phyloP scores from a whole-genome alignment of 2,113 vertebrate genomes.

The Carassius gibelio region DNA sequence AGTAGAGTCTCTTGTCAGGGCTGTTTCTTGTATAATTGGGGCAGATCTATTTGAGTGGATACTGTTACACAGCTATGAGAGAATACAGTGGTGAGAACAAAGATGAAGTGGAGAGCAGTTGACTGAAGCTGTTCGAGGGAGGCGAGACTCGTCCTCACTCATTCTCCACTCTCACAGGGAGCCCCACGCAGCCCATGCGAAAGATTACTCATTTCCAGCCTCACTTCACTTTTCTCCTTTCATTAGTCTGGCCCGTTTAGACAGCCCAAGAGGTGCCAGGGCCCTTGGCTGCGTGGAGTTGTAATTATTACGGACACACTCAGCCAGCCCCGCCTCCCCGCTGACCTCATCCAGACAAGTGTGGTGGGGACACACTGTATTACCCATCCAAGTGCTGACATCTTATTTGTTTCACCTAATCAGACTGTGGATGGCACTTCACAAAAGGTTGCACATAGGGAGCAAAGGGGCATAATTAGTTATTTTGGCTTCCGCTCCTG shows the following conservation, averaged over 20 bases:
- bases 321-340: constrained; percentile 63
- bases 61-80: constrained; percentile 31
- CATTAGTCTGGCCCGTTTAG: constrained; percentile 35
- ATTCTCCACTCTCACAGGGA: neutral
- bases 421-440: constrained; percentile 10
- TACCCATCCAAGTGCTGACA: constrained; percentile 23
- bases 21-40: constrained; percentile 28
- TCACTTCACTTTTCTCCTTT: constrained; percentile 38
- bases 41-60: constrained; percentile 38
- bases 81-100: neutral
- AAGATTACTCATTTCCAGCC: constrained; percentile 50
- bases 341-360: constrained; percentile 27
- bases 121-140: constrained; percentile 8
- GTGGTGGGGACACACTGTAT: neutral
- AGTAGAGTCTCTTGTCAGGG: constrained; percentile 35
- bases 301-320: constrained; percentile 74
- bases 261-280: neutral
- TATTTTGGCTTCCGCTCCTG: constrained; percentile 14
- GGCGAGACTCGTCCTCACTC: neutral
- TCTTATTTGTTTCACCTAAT: constrained; percentile 51
- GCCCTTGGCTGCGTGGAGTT: neutral
- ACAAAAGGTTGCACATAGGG: neutral
- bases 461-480: constrained; percentile 14
- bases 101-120: constrained; percentile 5
- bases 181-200: constrained; percentile 1